phyloP scores from a whole-genome alignment of 2,888 invertebrate species.

The Athripsodes cinereus region DNA sequence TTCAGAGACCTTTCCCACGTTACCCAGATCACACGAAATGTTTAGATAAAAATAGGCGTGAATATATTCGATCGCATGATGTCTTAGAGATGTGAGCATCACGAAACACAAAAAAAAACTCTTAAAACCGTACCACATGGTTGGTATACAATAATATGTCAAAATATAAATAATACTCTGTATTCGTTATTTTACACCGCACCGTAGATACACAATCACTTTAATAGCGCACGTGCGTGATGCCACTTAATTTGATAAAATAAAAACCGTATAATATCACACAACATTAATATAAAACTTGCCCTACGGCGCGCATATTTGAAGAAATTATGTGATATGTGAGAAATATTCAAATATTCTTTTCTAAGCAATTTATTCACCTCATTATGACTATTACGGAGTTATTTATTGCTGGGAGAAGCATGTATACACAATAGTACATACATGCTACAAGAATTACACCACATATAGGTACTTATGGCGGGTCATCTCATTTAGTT shows the following conservation, averaged over 20 bases:
- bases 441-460: too few species aligned
- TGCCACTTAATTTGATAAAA: slow-evolving; percentile 1
- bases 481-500: too few species aligned
- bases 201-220: neutral
- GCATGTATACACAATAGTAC: too few species aligned
- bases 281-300: neutral
- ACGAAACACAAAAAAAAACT: too few species aligned
- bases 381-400: neutral
- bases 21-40: neutral
- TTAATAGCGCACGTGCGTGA: slow-evolving; percentile 1
- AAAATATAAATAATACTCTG: neutral
- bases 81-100: neutral
- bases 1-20: neutral
- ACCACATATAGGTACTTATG: too few species aligned
- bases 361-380: neutral
- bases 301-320: neutral
- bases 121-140: too few species aligned
- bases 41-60: neutral
- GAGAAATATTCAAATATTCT: neutral
- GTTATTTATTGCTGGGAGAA: neutral
- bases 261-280: slow-evolving; percentile 1
- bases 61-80: neutral
- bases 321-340: neutral
- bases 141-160: neutral
- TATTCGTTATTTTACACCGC: neutral